These are phyloP conservation scores for Aspidoscelis tigris DNA, from an alignment of 2,113 vertebrate species.

Conservation along the genomic window DNA sequence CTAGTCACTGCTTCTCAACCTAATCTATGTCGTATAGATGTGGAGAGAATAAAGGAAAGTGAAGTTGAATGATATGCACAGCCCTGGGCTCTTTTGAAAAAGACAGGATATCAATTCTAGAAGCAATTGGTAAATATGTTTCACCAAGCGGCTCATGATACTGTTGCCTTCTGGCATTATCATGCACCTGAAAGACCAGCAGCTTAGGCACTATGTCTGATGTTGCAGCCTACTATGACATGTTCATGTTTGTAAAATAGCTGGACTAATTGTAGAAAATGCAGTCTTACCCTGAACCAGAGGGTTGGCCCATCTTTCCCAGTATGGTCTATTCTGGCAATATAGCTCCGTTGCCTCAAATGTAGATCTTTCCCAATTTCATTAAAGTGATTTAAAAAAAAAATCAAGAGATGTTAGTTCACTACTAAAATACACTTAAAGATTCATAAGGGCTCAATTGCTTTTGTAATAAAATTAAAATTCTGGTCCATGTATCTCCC, in stretches of 20 bases:
- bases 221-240: too few relatives aligned
- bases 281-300: not conserved
- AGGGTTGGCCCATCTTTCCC: not conserved
- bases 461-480: constrained; percentile 3
- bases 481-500: not conserved
- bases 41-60: too few relatives aligned
- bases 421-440: not conserved
- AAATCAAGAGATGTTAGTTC: not conserved
- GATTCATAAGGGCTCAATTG: not conserved
- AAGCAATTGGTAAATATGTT: too few relatives aligned
- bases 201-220: not conserved
- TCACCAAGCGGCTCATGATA: too few relatives aligned
- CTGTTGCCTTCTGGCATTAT: not conserved
- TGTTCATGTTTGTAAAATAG: not conserved
- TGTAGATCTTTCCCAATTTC: not conserved
- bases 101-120: too few relatives aligned
- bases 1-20: too few relatives aligned
- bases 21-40: too few relatives aligned
- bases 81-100: too few relatives aligned
- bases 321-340: not conserved
- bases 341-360: not conserved
- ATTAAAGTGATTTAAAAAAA: not conserved
- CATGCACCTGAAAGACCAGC: not conserved
- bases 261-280: not conserved
- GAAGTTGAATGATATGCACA: too few relatives aligned